Base-by-base conservation (phyloP, 2,888 invertebrate genomes). In the Drosophila leonis region DNA sequence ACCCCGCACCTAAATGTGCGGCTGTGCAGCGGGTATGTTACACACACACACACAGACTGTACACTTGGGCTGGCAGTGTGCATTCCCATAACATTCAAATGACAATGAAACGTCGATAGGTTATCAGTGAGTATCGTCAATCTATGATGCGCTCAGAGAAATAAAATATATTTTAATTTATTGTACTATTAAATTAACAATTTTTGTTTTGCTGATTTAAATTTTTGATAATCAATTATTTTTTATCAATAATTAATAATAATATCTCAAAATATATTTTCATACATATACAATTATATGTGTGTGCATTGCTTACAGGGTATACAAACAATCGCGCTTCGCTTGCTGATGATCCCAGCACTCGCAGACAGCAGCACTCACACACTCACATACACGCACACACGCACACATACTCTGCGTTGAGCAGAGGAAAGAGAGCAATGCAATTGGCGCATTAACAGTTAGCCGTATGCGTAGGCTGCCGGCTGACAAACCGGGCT, bases 381-480 rank as follows among this genome's bases (percentile, higher is more conserved):
- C 48, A 62, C 20, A 20, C 56, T 35, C 46, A 55, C 51, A 33
- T 29, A 35, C 8, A 35, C 18, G 18, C 33, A 54, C 46, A 57
- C n/a, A 35, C 56, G 44, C 49, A 57, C 41, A 44, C 20, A 27
- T 6, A 35, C 15, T 15, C 20, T 7, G 13, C 12, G 10, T 27
- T 27, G 35, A 31, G n/a, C 41, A 60, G 63, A 61, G 70, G 60
- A 66, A 55, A 65, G 75, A 82, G 80, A 67, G 66, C 57, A 54
- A n/a, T 65, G 65, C 64, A 59, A 62, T 48, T 52, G 64, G 57
- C 49, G 72, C 49, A 66, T 65, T 72, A 77, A 76, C 73, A 63
- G 80, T 78, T 70, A 69, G 67, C 65, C 48, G 41, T 46, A 65
- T 73, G 82, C 84, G 78, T 83, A 80, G 82, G 78, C 52, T 67